Evolutionary conservation across 2,888 invertebrate species (phyloP).

Genomic region (Baronia brevicornis): DNA sequence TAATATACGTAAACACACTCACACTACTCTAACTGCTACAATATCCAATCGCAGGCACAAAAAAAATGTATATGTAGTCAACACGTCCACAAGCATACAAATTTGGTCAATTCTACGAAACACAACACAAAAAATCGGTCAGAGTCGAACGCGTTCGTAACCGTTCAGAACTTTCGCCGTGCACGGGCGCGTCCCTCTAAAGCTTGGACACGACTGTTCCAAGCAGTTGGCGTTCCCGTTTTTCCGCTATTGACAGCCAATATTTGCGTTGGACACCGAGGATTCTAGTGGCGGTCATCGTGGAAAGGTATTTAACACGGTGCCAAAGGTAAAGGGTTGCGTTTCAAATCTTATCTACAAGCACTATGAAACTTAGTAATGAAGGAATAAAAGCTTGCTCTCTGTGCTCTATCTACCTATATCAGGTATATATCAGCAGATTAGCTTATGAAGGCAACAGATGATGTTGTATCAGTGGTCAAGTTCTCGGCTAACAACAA

Average conservation of each 20-base stretch:
- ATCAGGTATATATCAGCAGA: no score
- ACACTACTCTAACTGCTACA: no score
- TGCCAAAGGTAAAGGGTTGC: constrained; percentile 1
- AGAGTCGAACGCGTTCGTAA: constrained; percentile 2
- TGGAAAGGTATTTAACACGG: constrained; percentile 5
- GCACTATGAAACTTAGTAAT: no score
- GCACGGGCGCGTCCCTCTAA: constrained; percentile 10
- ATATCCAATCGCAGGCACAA: neutral
- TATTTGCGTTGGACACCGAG: neutral
- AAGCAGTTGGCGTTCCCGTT: constrained; percentile 15
- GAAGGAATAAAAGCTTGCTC: no score
- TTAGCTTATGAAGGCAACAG: no score
- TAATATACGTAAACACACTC: no score
- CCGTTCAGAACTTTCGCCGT: constrained; percentile 3
- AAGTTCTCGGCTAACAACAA: no score
- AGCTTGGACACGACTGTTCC: constrained; percentile 13
- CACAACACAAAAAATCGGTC: constrained; percentile 9
- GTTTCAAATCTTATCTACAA: neutral
- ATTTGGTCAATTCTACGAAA: constrained; percentile 7
- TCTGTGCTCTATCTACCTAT: no score
- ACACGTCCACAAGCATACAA: constrained; percentile 5
- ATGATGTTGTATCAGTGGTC: no score
- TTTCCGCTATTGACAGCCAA: constrained; percentile 12
- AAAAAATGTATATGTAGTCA: constrained; percentile 7
- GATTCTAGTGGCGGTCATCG: neutral